Conservation (phyloP, 2,888 invertebrate species). For the Eupithecia subfuscata region DNA sequence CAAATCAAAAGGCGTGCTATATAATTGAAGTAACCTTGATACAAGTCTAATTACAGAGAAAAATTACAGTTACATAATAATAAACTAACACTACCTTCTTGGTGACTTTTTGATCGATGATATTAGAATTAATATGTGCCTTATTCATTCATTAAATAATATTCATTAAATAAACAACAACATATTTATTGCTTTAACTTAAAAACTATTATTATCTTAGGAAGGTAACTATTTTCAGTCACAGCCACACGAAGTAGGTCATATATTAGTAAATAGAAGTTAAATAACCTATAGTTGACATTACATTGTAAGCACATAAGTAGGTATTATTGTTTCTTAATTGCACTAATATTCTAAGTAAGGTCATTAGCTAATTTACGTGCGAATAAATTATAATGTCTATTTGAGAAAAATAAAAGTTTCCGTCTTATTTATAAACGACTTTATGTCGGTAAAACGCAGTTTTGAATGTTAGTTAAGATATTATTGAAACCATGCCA, state of each 20-base stretch:
- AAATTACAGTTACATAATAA: no score
- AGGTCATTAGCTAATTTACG: conserved; percentile 18
- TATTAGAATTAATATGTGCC: not conserved
- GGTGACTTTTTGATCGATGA: not conserved
- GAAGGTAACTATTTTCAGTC: not conserved
- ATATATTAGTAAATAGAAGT: not conserved
- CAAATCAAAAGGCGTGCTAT: no score
- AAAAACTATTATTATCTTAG: not conserved
- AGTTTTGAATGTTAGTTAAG: not conserved
- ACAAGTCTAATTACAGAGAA: no score
- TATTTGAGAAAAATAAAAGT: not conserved
- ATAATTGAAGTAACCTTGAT: no score
- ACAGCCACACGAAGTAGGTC: not conserved
- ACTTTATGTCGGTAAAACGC: not conserved
- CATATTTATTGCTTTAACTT: not conserved
- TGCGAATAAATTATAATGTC: conserved; percentile 5
- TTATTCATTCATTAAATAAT: not conserved
- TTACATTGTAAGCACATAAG: not conserved
- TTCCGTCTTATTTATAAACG: not conserved
- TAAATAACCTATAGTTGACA: not conserved
- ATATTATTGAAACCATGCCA: not conserved
- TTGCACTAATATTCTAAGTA: conserved; percentile 30
- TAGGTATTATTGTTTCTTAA: conserved; percentile 10
- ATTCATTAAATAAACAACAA: not conserved
- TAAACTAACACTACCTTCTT: no score